Conservation (phyloP, 1,140 invertebrate genomes). For the Ditylenchus dipsaci region DNA sequence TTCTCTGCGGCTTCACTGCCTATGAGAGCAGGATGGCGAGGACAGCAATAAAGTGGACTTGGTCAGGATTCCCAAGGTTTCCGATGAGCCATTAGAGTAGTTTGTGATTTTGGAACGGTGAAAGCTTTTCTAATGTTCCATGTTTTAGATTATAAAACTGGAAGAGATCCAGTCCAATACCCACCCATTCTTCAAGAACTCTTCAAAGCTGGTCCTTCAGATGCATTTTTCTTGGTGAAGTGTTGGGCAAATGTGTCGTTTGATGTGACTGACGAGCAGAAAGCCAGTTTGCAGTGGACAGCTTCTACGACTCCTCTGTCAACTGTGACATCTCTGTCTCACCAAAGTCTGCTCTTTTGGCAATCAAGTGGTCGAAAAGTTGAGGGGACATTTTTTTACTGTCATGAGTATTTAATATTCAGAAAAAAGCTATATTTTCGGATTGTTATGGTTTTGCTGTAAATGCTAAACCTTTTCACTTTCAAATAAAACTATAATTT, state of each 20-base stretch:
- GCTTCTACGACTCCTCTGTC: constrained; percentile 38
- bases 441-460: too few species aligned
- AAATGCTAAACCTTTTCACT: too few species aligned
- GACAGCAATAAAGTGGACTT: constrained; percentile 38
- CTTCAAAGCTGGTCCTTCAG: constrained; percentile 91
- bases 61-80: constrained; percentile 80
- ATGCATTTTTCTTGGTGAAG: constrained; percentile 98
- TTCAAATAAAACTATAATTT: too few species aligned
- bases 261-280: constrained; percentile 15
- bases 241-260: constrained; percentile 74
- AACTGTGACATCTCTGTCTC: constrained; percentile 76
- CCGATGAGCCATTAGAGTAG: constrained; percentile 84
- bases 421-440: too few species aligned
- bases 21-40: constrained; percentile 78
- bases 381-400: constrained; percentile 63
- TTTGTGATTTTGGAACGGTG: too few species aligned
- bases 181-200: constrained; percentile 95
- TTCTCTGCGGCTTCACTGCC: constrained; percentile 92
- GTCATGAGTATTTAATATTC: constrained; percentile 4
- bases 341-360: constrained; percentile 99
- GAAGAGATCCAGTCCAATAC: constrained; percentile 97
- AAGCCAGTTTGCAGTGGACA: constrained; percentile 48
- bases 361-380: constrained; percentile 99
- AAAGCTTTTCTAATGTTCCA: too few species aligned
- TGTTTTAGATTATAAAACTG: constrained; percentile 68